Evolutionary conservation across 1,140 invertebrate genomes (phyloP), one percentile per base, ranked within the genome.

Genomic region (Solenopsis fugax): DNA sequence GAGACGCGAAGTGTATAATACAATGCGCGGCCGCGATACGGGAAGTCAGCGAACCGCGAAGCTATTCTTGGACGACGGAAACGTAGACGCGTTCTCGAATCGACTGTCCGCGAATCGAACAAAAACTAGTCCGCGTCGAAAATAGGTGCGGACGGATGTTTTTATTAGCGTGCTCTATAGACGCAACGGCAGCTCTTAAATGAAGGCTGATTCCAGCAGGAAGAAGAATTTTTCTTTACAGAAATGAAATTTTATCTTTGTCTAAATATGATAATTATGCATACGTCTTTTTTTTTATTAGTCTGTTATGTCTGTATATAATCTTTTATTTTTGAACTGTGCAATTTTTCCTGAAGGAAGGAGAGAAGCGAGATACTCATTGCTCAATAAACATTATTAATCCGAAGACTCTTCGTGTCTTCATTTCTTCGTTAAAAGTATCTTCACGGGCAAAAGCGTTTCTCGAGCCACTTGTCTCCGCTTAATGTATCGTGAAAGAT

Each of bases 11-110:
- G 13, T 76, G 87, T 72, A 54, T 10, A 80, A 75, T 45, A 69
- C 77, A 56, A 34, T 48, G 84, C 18, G 54, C 54, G 78, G 62
- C 60, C 16, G 58, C 69, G 29, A 24, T 52, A 84, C 18, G 82
- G 56, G 58, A 80, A 82, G 76, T 88, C 86, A 85, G 86, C 84
- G 88, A 89, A 85, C 84, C 84, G 62, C 75, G 76, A 86, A 88
- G 84, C 52, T 77, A 62, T 71, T 87, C 75, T 75, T 34, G 75
- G 73, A 80, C 54, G 24, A 67, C 64, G 78, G 67, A 72, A 87
- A 88, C 60, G n/a, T 37, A 71, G 56, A 50, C 54, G 45, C 72
- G 71, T 77, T 89, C 62, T 72, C 77, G 13, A 87, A n/a, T 73
- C 58, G 50, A 67, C 34, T 87, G 86, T 87, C 56, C 64, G 73